Evolutionary conservation across 2,888 invertebrate genomes (phyloP), one percentile per base, ranked within the genome.

Genomic region (Chrysolina americana): DNA sequence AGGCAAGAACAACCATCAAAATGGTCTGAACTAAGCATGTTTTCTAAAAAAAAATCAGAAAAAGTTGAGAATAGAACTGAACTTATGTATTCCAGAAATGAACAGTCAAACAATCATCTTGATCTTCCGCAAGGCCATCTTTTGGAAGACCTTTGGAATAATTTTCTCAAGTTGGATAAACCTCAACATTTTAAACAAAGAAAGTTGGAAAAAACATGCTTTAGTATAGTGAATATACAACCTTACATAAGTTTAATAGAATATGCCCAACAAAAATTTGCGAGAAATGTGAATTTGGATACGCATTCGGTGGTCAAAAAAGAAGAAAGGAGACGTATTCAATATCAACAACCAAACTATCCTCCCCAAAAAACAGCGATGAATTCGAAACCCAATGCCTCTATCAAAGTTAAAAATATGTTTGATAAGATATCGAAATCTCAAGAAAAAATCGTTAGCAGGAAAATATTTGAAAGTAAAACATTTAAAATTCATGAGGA

Each of bases 351-450:
- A 28, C 1, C 23, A n/a, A 53, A 68, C 36, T 19, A 73, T 62
- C 68, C 28, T 17, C 53, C 13, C 8, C 15, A 23, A 17, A 5
- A 50, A 50, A 50, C 6, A 13, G 11, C 8, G 44, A 41, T 36
- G 41, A 76, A 66, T 36, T 19, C 71, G 15, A 75, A 64, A 68
- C 66, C 76, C 9, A 71, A 74, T 23, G 80, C 74, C 13, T 77
- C 80, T 0, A 70, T 79, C 50, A 80, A 70, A 65, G 79, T 81
- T 0, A 80, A 78, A 47, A 72, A 80, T n/a, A 78, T 81, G 80
- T 82, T 82, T n/a, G 71, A 80, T 28, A 74, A 53, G 19, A 77
- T 53, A 11, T 68, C 74, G 11, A 50, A 68, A 19, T 68, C 74
- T n/a, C 44, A 68, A 41, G 74, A 78, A 71, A 68, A 64, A 59